phyloP scores from a whole-genome alignment of 2,113 vertebrate species.

The Microcebus lehilahytsara region DNA sequence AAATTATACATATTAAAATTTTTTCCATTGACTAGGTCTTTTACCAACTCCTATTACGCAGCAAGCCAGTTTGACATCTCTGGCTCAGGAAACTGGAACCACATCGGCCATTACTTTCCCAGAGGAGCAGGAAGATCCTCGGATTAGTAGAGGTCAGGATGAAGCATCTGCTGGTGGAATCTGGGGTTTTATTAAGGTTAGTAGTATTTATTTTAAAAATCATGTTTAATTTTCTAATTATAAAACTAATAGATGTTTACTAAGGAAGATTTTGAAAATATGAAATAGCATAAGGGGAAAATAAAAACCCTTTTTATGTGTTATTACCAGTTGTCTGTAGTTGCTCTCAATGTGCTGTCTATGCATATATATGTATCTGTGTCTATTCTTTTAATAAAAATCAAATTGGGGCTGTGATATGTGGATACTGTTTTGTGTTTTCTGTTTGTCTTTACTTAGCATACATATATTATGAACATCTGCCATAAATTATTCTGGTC shows the following conservation, averaged over 20 bases:
- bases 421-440: not conserved
- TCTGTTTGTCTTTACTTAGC: not conserved
- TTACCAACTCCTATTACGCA: constrained; percentile 88
- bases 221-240: not conserved
- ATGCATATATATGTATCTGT: not conserved
- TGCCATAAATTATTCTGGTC: not conserved
- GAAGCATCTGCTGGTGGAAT: constrained; percentile 87
- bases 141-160: constrained; percentile 67
- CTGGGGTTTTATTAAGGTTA: constrained; percentile 97
- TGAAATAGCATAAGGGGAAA: not conserved
- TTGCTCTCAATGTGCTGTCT: not conserved
- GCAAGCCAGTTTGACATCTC: constrained; percentile 79
- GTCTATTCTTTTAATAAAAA: not conserved
- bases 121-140: constrained; percentile 92
- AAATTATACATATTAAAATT: constrained; percentile 15
- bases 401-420: not conserved
- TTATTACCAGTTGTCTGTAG: not conserved
- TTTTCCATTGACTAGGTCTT: constrained; percentile 79
- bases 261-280: constrained; percentile 40
- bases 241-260: not conserved
- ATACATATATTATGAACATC: not conserved
- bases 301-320: not conserved
- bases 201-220: not conserved
- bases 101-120: constrained; percentile 96
- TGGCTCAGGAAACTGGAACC: constrained; percentile 79